phyloP scores from a whole-genome alignment of 1,140 invertebrate species.

The Schlechtendalia chinensis region DNA sequence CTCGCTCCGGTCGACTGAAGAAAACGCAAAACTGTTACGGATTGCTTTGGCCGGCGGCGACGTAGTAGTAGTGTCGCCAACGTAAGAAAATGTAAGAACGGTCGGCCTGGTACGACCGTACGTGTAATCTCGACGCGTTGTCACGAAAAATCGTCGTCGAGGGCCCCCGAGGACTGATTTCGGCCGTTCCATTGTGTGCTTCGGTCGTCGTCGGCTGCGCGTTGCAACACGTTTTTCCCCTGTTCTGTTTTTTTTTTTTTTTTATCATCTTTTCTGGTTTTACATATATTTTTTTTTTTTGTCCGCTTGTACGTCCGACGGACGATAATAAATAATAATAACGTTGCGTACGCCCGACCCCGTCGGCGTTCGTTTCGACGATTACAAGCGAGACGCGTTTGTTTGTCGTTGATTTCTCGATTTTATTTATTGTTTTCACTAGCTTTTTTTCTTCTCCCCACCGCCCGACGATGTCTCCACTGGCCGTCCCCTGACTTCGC shows the following conservation, averaged over 20 bases:
- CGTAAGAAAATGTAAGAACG: too few relatives aligned
- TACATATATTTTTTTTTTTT: too few relatives aligned
- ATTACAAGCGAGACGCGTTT: too few relatives aligned
- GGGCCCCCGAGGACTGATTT: not conserved
- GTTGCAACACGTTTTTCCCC: too few relatives aligned
- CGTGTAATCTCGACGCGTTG: slow-evolving; percentile 35
- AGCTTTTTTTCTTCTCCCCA: too few relatives aligned
- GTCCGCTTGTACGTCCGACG: not conserved
- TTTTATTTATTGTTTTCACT: not conserved
- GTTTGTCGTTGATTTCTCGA: not conserved
- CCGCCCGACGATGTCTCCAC: not conserved
- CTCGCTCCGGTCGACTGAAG: too few relatives aligned
- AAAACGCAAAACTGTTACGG: too few relatives aligned
- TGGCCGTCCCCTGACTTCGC: not conserved
- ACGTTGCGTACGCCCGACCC: too few relatives aligned
- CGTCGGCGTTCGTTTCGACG: not conserved
- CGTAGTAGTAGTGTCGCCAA: too few relatives aligned
- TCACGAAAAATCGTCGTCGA: slow-evolving; percentile 10
- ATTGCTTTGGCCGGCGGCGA: not conserved
- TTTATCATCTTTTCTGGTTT: too few relatives aligned
- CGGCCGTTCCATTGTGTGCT: not conserved
- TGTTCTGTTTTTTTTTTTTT: too few relatives aligned
- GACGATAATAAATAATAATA: not conserved
- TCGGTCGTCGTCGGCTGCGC: not conserved
- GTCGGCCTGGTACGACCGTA: too few relatives aligned